These are phyloP conservation scores for Gavialis gangeticus DNA, from an alignment of 2,113 vertebrate genomes.

Conservation along the genomic window DNA sequence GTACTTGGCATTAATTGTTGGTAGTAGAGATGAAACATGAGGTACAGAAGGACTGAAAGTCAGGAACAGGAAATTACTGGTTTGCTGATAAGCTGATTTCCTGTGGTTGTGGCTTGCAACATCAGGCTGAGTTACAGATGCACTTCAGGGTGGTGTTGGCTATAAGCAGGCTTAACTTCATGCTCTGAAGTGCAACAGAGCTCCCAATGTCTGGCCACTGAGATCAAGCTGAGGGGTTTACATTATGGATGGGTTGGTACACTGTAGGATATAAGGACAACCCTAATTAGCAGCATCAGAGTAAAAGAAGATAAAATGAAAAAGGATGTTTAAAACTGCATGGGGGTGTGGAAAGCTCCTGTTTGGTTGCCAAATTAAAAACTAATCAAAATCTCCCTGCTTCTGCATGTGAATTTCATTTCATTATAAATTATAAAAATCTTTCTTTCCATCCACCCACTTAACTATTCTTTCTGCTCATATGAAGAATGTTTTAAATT, in stretches of 20 bases:
- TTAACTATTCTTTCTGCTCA: constrained; percentile 63
- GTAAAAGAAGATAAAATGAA: background rate
- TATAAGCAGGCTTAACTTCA: too few relatives aligned
- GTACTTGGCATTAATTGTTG: too few relatives aligned
- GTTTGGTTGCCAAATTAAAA: constrained; percentile 42
- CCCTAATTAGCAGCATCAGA: background rate
- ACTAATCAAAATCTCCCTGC: background rate
- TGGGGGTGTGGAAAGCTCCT: background rate
- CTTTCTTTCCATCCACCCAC: background rate
- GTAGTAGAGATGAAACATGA: too few relatives aligned
- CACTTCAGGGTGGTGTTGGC: too few relatives aligned
- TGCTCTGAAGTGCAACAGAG: too few relatives aligned
- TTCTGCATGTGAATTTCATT: constrained; percentile 26
- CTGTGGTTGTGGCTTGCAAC: too few relatives aligned
- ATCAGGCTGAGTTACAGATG: too few relatives aligned
- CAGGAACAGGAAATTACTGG: too few relatives aligned
- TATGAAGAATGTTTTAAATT: constrained; percentile 74
- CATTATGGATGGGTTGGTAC: too few relatives aligned
- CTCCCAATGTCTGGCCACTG: background rate
- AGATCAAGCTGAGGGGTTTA: too few relatives aligned
- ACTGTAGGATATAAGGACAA: background rate
- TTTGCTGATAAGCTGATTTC: too few relatives aligned
- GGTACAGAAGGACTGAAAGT: too few relatives aligned
- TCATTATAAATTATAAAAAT: constrained; percentile 39
- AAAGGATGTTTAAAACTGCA: background rate